Conservation (phyloP, 2,888 invertebrate genomes). For the Hermaeophaga mercurialis region DNA sequence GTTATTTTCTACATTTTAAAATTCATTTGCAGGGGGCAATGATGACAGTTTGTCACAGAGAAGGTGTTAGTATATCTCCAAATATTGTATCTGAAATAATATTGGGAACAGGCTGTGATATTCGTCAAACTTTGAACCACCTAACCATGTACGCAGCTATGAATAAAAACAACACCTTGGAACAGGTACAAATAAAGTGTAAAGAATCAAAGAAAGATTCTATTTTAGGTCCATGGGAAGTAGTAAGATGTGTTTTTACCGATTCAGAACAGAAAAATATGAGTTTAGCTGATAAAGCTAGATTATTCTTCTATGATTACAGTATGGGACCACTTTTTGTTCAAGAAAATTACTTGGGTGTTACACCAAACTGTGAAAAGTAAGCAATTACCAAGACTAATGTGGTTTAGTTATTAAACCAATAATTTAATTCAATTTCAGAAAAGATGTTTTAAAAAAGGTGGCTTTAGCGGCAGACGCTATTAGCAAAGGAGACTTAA, state of each 20-base stretch:
- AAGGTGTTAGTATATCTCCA: conserved; percentile 78
- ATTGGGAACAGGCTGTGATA: conserved; percentile 86
- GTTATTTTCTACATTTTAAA: too few species aligned
- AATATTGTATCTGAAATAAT: conserved; percentile 85
- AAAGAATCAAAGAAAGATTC: conserved; percentile 77
- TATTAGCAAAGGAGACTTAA: conserved; percentile 83
- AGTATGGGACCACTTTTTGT: conserved; percentile 95
- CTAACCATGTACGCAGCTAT: conserved; percentile 79
- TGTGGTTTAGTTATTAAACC: background rate
- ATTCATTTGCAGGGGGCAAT: conserved; percentile 77
- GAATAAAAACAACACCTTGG: conserved; percentile 58
- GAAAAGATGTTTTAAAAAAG: conserved; percentile 56
- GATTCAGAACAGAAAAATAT: conserved; percentile 77
- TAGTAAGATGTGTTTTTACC: conserved; percentile 85
- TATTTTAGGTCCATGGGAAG: conserved; percentile 93
- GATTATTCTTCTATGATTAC: conserved; percentile 97
- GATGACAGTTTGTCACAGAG: conserved; percentile 90
- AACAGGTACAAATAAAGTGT: conserved; percentile 63
- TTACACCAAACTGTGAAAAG: conserved; percentile 76
- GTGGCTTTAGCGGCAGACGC: conserved; percentile 84
- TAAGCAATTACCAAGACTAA: too few species aligned
- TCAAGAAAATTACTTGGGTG: conserved; percentile 93
- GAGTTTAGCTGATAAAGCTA: conserved; percentile 80
- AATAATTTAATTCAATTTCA: conserved; percentile 13
- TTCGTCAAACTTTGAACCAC: conserved; percentile 91